phyloP scores from a whole-genome alignment of 2,113 vertebrate species.

The Chaetops frenatus region DNA sequence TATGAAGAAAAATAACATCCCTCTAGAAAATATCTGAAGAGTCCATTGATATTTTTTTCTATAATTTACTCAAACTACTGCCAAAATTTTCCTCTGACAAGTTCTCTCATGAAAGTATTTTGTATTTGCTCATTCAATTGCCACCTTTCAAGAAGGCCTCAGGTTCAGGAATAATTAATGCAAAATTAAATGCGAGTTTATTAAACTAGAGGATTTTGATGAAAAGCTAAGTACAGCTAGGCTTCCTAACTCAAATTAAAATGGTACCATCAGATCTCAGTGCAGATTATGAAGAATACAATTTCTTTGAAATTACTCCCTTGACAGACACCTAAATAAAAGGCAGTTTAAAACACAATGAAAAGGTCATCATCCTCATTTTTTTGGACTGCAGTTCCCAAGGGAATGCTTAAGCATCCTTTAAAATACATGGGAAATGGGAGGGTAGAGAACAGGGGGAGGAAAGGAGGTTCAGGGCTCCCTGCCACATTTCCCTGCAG shows the following conservation, averaged over 20 bases:
- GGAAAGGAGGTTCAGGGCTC: not conserved
- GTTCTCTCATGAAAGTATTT: not conserved
- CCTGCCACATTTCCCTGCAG: not conserved
- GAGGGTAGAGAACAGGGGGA: not conserved
- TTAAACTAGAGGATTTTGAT: not conserved
- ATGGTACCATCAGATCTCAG: not conserved
- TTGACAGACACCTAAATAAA: not conserved
- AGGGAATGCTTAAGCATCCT: not conserved
- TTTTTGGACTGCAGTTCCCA: not conserved
- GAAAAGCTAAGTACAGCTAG: not conserved
- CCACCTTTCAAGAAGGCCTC: not conserved
- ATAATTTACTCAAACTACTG: slow-evolving; percentile 13
- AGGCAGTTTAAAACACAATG: not conserved
- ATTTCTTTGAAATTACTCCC: not conserved
- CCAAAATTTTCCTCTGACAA: not conserved
- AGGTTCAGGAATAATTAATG: not conserved
- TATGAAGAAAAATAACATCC: slow-evolving; percentile 22
- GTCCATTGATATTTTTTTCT: slow-evolving; percentile 32
- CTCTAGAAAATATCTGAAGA: slow-evolving; percentile 40
- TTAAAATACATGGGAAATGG: not conserved
- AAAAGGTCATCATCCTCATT: not conserved
- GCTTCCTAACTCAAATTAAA: not conserved
- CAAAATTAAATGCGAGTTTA: not conserved
- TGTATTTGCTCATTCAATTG: not conserved
- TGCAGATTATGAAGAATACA: not conserved